A percentile compares a stretch with the other conserved stretches of the same genome.
phyloP scores from a whole-genome alignment of 2,888 invertebrate species.

The Eurytoma californica region DNA sequence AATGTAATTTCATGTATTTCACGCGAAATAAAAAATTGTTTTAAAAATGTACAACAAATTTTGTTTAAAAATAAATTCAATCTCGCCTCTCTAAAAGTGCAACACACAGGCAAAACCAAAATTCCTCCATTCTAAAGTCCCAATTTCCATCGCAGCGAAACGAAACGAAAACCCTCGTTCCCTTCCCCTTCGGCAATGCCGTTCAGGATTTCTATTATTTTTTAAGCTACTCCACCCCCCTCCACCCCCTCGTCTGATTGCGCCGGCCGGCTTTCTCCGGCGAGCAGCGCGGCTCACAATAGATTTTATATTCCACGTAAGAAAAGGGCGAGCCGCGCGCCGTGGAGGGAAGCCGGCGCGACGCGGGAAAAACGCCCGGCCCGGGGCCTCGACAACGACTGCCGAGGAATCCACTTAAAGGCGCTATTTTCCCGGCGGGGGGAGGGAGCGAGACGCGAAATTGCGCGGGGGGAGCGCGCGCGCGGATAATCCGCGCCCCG shows the following conservation, averaged over 20 bases:
- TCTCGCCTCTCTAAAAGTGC: background rate
- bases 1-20: background rate
- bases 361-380: constrained; percentile 18
- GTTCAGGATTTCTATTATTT: constrained; percentile 40
- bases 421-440: constrained; percentile 30
- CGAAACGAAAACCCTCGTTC: background rate
- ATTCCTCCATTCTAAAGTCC: constrained; percentile 13
- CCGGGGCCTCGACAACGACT: constrained; percentile 11
- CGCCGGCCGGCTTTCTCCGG: background rate
- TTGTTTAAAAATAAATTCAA: background rate
- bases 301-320: constrained; percentile 48
- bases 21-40: background rate
- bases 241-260: constrained; percentile 7
- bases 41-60: background rate
- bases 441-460: constrained; percentile 14
- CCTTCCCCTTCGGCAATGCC: background rate
- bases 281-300: constrained; percentile 19
- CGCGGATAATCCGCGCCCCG: constrained; percentile 47
- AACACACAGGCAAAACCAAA: background rate
- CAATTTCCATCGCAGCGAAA: background rate
- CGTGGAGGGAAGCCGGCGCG: background rate
- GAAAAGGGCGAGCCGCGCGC: background rate
- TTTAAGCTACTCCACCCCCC: constrained; percentile 42
- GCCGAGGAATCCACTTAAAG: constrained; percentile 54
- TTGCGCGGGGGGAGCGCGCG: constrained; percentile 22